phyloP scores from a whole-genome alignment of 1,140 invertebrate genomes.

The Brachystomella parvula region DNA sequence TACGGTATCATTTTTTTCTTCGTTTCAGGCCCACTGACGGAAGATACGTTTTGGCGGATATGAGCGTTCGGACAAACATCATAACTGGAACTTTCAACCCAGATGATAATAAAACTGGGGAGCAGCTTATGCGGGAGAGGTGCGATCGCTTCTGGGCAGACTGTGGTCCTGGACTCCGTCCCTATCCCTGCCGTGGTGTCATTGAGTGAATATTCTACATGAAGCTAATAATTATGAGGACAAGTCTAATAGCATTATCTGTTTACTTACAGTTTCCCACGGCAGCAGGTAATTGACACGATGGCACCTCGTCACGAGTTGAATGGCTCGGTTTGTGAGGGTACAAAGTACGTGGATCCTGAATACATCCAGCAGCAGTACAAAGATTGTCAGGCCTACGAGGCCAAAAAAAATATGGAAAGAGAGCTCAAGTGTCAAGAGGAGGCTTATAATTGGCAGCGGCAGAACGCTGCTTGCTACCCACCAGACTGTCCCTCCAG shows the following conservation, averaged over 20 bases:
- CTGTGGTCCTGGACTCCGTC: conserved; percentile 21
- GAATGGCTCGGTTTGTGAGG: background rate
- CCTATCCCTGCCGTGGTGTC: conserved; percentile 24
- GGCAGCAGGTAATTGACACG: background rate
- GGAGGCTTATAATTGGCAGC: background rate
- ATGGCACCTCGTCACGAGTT: background rate
- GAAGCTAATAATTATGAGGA: background rate
- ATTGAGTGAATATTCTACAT: conserved; percentile 12
- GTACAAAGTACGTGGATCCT: background rate
- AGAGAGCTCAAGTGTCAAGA: background rate
- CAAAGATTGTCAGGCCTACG: background rate
- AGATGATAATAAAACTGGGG: conserved; percentile 24
- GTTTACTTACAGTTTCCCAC: background rate
- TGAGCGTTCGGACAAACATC: conserved; percentile 8
- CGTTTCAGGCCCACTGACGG: too few species aligned
- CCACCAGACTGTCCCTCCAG: background rate
- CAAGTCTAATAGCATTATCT: background rate
- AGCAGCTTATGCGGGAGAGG: conserved; percentile 7
- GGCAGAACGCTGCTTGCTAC: background rate
- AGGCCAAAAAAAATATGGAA: background rate
- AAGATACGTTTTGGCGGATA: background rate
- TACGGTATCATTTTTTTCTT: too few species aligned
- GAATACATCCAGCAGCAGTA: background rate
- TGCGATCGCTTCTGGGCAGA: conserved; percentile 16
- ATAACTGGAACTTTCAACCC: conserved; percentile 27